Base-by-base conservation (phyloP, 2,888 invertebrate genomes). In the Caprella mutica region DNA sequence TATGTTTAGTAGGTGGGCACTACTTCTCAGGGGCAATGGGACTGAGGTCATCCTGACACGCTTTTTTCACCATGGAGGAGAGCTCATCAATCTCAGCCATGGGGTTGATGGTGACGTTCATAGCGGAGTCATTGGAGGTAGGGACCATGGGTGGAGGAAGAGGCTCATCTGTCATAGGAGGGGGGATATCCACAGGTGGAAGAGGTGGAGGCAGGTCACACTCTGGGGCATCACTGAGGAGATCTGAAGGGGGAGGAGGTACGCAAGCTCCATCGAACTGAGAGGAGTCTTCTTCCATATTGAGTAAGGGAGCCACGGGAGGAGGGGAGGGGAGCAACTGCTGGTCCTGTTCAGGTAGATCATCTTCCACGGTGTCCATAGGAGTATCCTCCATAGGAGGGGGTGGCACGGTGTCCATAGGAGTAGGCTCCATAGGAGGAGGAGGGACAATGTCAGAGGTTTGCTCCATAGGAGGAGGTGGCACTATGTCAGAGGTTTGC, bases 101-200 rank as follows among this genome's bases (percentile, higher is more conserved):
- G 3, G 64, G 64, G 43, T 60, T 64, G 21, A 60, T 58, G 4
- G 60, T 64, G 19, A 64, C 64, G 9, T 54, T 64, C 29, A 64
- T 56, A 21, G 30, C 24, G n/a, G 26, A 5, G 14, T 14, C 8
- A 29, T 27, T 6, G 5, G n/a, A 21, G 6, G 19, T 30, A 5
- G 19, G 5, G 19, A 30, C 48, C 48, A 48, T 19, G 17, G 48
- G 48, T 5, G 48, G 48, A 29, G 48, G 48, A 3, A 48, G 30
- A 26, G 29, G 29, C 29, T 48, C 48, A 1, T n/a, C 5, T 19
- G 23, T 30, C 5, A 24, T 24, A 8, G 48, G 21, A 4, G 48
- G 30, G 8, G 30, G 48, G 17, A 48, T 27, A 30, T 48, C 48
- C 27, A 48, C 30, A 5, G 30, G 19, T 27, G 29, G 29, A 19